Percentiles rank a stretch among this genome's conserved stretches.
phyloP scores from a whole-genome alignment of 1,140 invertebrate genomes.

The Hirudo medicinalis region DNA sequence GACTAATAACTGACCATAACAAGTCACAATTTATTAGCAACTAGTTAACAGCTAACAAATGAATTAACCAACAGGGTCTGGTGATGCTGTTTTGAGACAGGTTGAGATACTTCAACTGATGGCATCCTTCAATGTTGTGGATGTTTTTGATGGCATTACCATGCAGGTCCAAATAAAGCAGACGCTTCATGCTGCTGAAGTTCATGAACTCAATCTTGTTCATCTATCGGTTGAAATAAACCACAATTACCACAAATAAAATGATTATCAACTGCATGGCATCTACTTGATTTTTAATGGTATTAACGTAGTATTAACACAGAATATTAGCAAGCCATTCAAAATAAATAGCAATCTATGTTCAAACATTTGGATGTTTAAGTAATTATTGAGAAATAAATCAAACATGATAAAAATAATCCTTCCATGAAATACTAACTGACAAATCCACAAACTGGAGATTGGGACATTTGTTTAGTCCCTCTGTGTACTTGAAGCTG shows the following conservation, averaged over 20 bases:
- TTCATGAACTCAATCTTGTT: conserved; percentile 3
- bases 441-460: conserved; percentile 9
- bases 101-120: background rate
- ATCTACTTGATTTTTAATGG: too few species aligned
- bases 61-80: background rate
- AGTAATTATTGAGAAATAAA: too few species aligned
- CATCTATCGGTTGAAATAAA: background rate
- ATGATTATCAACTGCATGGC: too few species aligned
- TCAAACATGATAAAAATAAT: too few species aligned
- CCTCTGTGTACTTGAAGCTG: too few species aligned
- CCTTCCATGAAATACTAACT: background rate
- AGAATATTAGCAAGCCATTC: too few species aligned
- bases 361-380: too few species aligned
- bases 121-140: background rate
- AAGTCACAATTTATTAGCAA: too few species aligned
- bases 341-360: too few species aligned
- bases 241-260: too few species aligned
- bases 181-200: background rate
- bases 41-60: background rate
- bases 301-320: too few species aligned
- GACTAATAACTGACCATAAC: too few species aligned
- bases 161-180: background rate
- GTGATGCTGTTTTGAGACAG: background rate
- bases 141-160: background rate
- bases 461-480: background rate